A percentile compares a stretch with the other conserved stretches of the same genome.
These are phyloP conservation scores for Lasioglossum calceatum DNA, from an alignment of 2,888 invertebrate species.

Conservation along the genomic window DNA sequence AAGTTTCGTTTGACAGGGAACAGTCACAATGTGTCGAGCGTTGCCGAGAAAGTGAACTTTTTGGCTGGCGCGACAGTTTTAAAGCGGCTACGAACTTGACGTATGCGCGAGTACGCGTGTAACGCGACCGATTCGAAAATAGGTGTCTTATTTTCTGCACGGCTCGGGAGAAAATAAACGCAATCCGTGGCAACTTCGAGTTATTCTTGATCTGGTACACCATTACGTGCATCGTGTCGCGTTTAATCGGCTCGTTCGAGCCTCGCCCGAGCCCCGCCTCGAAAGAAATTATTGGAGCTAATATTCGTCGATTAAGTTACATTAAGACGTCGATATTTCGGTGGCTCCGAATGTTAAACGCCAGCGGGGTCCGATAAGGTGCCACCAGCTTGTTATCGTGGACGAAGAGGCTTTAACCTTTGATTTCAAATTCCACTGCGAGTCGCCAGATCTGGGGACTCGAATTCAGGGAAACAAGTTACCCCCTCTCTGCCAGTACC, in stretches of 20 bases:
- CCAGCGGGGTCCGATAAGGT: slow-evolving; percentile 8
- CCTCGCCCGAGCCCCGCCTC: neutral
- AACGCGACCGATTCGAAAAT: slow-evolving; percentile 73
- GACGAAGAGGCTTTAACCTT: slow-evolving; percentile 51
- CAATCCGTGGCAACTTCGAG: slow-evolving; percentile 69
- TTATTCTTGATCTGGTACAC: slow-evolving; percentile 71
- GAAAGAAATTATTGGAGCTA: slow-evolving; percentile 32
- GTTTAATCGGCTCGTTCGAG: slow-evolving; percentile 20
- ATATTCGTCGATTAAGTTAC: slow-evolving; percentile 29
- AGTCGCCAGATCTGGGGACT: neutral
- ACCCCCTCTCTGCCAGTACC: no score
- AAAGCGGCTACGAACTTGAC: slow-evolving; percentile 64
- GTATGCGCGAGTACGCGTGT: slow-evolving; percentile 56
- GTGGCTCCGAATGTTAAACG: neutral
- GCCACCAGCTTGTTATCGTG: slow-evolving; percentile 27
- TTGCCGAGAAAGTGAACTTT: slow-evolving; percentile 32
- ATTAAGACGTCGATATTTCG: slow-evolving; percentile 33
- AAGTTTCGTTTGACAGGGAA: neutral
- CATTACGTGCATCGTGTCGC: slow-evolving; percentile 51
- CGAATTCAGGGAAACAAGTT: no score
- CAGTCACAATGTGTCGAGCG: neutral
- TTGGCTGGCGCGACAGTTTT: slow-evolving; percentile 26
- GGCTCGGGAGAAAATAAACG: slow-evolving; percentile 76
- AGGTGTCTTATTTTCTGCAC: slow-evolving; percentile 75
- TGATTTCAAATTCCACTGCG: slow-evolving; percentile 56